Base-by-base conservation (phyloP, 2,797 vertebrate genomes). In the Phataginus tetradactyla region DNA sequence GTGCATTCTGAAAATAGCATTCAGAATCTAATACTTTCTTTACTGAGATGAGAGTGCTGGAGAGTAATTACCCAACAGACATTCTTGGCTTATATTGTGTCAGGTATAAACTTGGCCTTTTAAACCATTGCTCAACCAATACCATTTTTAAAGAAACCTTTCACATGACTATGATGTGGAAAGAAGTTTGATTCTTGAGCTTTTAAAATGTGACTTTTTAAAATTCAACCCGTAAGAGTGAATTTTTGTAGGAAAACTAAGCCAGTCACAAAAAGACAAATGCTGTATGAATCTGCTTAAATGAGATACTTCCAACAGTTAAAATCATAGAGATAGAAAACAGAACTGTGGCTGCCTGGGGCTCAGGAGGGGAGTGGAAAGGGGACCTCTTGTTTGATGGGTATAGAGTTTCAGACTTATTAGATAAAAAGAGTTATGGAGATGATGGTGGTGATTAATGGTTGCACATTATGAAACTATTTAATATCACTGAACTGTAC, bases 211-310 rank as follows among this genome's bases (percentile, higher is more conserved):
- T 57, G 64, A 49, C 18, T 75, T 79, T 81, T 23, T 53, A 89
- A 91, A 83, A 79, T 75, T 72, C 42, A 85, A 87, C 12, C 13
- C 78, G 0, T 29, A 63, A 75, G n/a, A 32, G 4, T 72, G 4
- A 90, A 45, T 66, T 51, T 96, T 91, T 32, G 13, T 59, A 71
- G n/a, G 13, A 77, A 85, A 90, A 75, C 7, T 13, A 75, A 81
- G 51, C 25, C 77, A 75, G 17, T 71, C 23, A 75, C n/a, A 61
- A 72, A 80, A 95, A 39, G 51, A 55, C 53, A 69, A 34, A 51
- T 42, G 49, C 21, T 32, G 3, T 37, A 29, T 37, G 34, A 68
- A 39, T 77, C 63, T 23, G 61, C 23, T n/a, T 57, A 13, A 9
- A 15, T 61, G 34, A 85, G 49, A 13, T 45, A 75, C 51, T 21